Evolutionary conservation across 2,797 vertebrate genomes (phyloP).

Genomic region (Sarcoramphus papa): DNA sequence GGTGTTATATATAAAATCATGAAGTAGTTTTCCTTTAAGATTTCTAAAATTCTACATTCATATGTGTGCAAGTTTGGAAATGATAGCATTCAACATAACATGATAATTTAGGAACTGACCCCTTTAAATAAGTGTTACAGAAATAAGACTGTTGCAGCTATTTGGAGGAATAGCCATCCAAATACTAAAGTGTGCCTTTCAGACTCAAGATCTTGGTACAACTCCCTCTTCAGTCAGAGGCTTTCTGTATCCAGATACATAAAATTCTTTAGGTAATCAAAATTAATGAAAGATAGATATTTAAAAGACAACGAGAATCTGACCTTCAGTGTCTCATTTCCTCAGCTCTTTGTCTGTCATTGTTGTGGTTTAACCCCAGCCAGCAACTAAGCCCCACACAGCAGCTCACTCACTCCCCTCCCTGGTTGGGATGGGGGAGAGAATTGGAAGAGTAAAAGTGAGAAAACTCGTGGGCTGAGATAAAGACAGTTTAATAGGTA

Average conservation of each 20-base stretch:
- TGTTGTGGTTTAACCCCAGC: neutral
- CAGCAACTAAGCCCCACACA: no score
- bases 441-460: no score
- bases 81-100: neutral
- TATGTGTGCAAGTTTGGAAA: neutral
- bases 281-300: neutral
- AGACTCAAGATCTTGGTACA: neutral
- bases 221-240: neutral
- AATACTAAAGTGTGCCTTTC: neutral
- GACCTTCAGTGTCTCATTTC: neutral
- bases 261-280: neutral
- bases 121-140: neutral
- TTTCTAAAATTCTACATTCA: neutral
- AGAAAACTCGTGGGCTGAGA: no score
- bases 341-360: neutral
- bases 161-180: neutral
- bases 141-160: neutral
- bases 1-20: neutral
- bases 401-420: no score
- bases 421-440: no score
- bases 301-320: neutral
- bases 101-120: neutral
- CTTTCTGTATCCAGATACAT: neutral
- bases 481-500: no score
- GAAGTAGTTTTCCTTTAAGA: neutral